These are phyloP conservation scores for Drosophila melanocephala DNA, from an alignment of 2,888 invertebrate genomes.

Conservation along the genomic window DNA sequence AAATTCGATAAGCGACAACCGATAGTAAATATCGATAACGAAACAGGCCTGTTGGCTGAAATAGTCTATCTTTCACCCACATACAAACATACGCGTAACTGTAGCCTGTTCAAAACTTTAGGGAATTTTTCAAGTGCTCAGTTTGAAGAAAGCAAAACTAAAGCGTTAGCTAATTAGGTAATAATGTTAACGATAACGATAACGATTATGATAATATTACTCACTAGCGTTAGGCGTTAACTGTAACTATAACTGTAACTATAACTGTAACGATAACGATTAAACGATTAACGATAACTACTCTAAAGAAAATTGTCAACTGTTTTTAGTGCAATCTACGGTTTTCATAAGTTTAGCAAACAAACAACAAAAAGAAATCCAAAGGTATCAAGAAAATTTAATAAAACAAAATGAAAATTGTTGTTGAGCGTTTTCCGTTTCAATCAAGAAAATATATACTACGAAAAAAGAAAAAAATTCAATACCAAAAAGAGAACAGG, in stretches of 20 bases:
- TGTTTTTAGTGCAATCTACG: slow-evolving; percentile 81
- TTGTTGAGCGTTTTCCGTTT: slow-evolving; percentile 74
- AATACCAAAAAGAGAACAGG: slow-evolving; percentile 12
- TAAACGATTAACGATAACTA: slow-evolving; percentile 50
- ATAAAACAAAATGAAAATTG: slow-evolving; percentile 30
- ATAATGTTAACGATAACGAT: slow-evolving; percentile 42
- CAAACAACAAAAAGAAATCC: slow-evolving; percentile 31
- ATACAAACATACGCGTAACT: slow-evolving; percentile 20
- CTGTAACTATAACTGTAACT: slow-evolving; percentile 47
- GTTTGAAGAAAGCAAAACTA: slow-evolving; percentile 49
- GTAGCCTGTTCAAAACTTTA: slow-evolving; percentile 59
- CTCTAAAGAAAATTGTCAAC: slow-evolving; percentile 63
- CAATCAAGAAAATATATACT: slow-evolving; percentile 39
- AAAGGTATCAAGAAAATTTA: slow-evolving; percentile 28
- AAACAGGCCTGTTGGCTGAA: slow-evolving; percentile 1
- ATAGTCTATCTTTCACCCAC: slow-evolving; percentile 1
- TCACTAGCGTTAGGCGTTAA: slow-evolving; percentile 48
- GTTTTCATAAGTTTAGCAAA: slow-evolving; percentile 78
- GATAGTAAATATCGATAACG: neutral
- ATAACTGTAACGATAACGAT: slow-evolving; percentile 49
- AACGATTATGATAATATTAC: slow-evolving; percentile 37
- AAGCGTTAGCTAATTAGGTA: slow-evolving; percentile 36
- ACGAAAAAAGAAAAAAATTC: neutral
- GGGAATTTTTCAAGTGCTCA: slow-evolving; percentile 75
- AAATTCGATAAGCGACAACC: slow-evolving; percentile 7